phyloP scores from a whole-genome alignment of 1,140 invertebrate genomes.

The Vanessa tameamea region DNA sequence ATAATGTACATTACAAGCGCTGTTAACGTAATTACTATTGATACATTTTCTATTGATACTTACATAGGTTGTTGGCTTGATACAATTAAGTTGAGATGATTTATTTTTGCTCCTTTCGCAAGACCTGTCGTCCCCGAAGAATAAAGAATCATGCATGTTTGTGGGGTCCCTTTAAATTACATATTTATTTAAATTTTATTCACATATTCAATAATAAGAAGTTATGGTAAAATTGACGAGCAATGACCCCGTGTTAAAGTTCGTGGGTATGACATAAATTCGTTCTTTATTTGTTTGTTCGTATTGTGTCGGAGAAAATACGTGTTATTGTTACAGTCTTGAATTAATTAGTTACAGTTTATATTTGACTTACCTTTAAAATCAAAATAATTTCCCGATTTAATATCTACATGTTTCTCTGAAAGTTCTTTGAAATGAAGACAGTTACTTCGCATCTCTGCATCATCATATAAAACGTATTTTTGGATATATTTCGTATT shows the following conservation, averaged over 20 bases:
- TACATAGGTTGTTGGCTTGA: conserved; percentile 42
- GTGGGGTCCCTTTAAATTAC: conserved; percentile 40
- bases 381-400: conserved; percentile 40
- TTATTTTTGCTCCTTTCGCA: conserved; percentile 89
- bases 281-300: not conserved
- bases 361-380: conserved; percentile 46
- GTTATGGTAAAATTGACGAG: conserved; percentile 11
- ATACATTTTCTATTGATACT: conserved; percentile 18
- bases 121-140: conserved; percentile 91
- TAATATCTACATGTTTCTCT: conserved; percentile 41
- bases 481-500: conserved; percentile 42
- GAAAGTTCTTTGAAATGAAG: conserved; percentile 44
- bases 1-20: too few relatives aligned
- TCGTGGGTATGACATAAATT: not conserved
- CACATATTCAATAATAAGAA: not conserved
- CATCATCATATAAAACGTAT: conserved; percentile 48
- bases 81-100: conserved; percentile 77
- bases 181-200: conserved; percentile 8
- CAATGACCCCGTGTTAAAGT: not conserved
- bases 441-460: conserved; percentile 12
- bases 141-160: conserved; percentile 73
- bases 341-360: too few relatives aligned
- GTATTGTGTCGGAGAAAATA: not conserved
- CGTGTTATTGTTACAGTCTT: too few relatives aligned
- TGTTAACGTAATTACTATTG: too few relatives aligned